phyloP scores from a whole-genome alignment of 2,797 vertebrate genomes.

The Champsocephalus esox region DNA sequence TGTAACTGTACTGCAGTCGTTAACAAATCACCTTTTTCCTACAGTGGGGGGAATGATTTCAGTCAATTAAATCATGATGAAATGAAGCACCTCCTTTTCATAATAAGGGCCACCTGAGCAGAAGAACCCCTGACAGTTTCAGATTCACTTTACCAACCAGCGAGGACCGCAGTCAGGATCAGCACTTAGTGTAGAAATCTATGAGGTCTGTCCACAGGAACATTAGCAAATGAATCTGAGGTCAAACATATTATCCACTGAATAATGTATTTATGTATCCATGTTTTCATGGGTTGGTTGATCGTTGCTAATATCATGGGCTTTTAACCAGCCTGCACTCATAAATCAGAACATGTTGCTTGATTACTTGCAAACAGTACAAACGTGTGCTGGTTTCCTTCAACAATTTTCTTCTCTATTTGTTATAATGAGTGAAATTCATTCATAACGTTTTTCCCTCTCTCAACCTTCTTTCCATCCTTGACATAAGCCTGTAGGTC shows the following conservation, averaged over 20 bases:
- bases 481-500: constrained; percentile 32
- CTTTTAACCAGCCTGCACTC: not conserved
- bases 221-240: not conserved
- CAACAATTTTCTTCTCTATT: not conserved
- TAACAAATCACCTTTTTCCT: not conserved
- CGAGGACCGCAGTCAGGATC: not conserved
- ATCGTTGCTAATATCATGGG: not conserved
- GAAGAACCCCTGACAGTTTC: not conserved
- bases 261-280: not conserved
- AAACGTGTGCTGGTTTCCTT: not conserved
- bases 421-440: not conserved
- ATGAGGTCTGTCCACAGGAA: not conserved
- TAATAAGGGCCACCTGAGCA: not conserved
- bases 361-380: not conserved
- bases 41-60: not conserved
- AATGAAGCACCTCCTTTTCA: not conserved
- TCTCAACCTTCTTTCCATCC: not conserved
- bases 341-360: not conserved
- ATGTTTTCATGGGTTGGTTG: not conserved
- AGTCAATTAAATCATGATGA: not conserved
- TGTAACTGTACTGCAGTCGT: not conserved
- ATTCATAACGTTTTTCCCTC: constrained; percentile 16
- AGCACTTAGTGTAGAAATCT: not conserved
- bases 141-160: constrained; percentile 5
- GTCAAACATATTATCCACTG: not conserved